Evolutionary conservation across 2,113 vertebrate genomes (phyloP), one percentile per base, ranked within the genome.

Genomic region (Mus spicilegus): DNA sequence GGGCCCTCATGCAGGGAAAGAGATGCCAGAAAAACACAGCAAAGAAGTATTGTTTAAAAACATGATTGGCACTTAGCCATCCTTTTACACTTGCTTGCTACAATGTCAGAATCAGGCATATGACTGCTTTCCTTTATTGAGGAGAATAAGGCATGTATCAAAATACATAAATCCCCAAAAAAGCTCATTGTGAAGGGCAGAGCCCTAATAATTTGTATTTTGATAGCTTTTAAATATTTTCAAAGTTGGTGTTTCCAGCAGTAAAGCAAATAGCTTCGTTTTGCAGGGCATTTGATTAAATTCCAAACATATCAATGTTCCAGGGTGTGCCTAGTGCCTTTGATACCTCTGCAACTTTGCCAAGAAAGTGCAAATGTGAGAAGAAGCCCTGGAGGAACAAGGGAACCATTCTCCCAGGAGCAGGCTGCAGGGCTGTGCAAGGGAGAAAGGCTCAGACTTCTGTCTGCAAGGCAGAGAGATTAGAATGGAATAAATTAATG

Each of bases 291-390:
- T 91, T 97, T 97, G 88, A 96, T 97, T 98, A 85, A 96, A 97
- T 98, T 98, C 96, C 75, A 92, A 97, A 88, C 84, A 77, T 97
- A 97, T 98, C 96, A 93, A n/a, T 92, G 72, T 95, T 95, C 96
- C 8, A n/a, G 72, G 92, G 51, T 88, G 81, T 2, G 2, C 80
- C 76, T 82, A 93, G 90, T 28, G 94, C 90, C 63, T 95, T 0
- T 8, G 96, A 88, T 78, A 94, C 89, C 87, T 82, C 2, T 3
- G 82, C 78, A 81, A 82, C 58, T 80, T 1, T 2, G 95, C 81
- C 89, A 98, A 97, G 94, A 97, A 95, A 97, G 96, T 2, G 14
- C 3, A 19, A 97, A 96, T n/a, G 46, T 86, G 89, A 97, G 90
- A 94, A 89, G 39, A 95, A n/a, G 26, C 67, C n/a, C 72, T 42